Evolutionary conservation across 2,888 invertebrate species (phyloP).

Genomic region (Amorpha juglandis): DNA sequence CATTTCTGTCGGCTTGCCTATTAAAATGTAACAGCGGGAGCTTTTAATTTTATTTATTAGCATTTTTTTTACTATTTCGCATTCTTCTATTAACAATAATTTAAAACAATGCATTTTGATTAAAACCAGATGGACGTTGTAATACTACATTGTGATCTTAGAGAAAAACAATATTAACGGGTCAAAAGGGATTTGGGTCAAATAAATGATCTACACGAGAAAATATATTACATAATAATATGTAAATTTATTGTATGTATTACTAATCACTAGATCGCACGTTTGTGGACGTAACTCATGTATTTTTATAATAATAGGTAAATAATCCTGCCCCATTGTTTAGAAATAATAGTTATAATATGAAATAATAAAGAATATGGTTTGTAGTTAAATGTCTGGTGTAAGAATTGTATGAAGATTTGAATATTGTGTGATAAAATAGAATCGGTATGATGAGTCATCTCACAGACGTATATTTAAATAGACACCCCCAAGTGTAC

Average conservation of each 20-base stretch:
- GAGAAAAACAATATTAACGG: neutral
- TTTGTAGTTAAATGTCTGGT: neutral
- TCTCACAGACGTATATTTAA: too few relatives aligned
- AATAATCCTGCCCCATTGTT: constrained; percentile 46
- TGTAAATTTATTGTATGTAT: constrained; percentile 32
- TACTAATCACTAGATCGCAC: constrained; percentile 36
- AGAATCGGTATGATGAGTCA: neutral
- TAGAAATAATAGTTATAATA: constrained; percentile 25
- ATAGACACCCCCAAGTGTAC: too few relatives aligned
- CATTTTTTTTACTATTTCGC: too few relatives aligned
- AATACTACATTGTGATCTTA: too few relatives aligned
- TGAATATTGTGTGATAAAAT: constrained; percentile 37
- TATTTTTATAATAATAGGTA: constrained; percentile 35
- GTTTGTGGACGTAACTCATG: constrained; percentile 32
- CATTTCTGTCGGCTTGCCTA: too few relatives aligned
- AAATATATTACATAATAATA: constrained; percentile 19
- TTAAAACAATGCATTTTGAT: too few relatives aligned
- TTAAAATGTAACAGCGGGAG: too few relatives aligned
- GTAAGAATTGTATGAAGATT: constrained; percentile 13
- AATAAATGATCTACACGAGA: constrained; percentile 8
- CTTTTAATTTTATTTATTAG: too few relatives aligned
- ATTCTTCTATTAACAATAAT: too few relatives aligned
- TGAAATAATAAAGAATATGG: neutral
- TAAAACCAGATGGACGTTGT: too few relatives aligned
- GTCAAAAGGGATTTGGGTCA: neutral